Evolutionary conservation across 2,888 invertebrate species (phyloP), one percentile per base, ranked within the genome.

Genomic region (Drosophila tripunctata): DNA sequence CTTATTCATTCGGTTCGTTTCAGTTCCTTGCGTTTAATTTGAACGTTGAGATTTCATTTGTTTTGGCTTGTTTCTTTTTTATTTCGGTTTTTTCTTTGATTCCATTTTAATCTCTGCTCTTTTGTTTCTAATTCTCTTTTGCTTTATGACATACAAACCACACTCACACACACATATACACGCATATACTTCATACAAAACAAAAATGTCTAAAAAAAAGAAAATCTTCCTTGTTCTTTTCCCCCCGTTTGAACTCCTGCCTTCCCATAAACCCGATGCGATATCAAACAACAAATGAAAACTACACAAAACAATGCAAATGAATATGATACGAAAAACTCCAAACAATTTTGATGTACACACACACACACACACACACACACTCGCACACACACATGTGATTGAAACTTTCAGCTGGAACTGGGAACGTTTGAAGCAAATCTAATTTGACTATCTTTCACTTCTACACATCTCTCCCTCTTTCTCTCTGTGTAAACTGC

Each of bases 391-490:
- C 30, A 24, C 31, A 64, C 54, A 66, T 58, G 44, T 65, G 61
- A 68, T 62, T 67, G 57, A 71, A 73, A 71, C 73, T 80, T 78
- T 85, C 88, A 90, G 90, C 84, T 91, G 90, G 90, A 90, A 89
- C 79, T 91, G 91, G 90, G 89, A 91, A 83, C 90, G 89, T 77
- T 89, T 91, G 81, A 91, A 91, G 86, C 87, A 90, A 90, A 90
- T 90, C 90, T 91, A 91, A 92, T 91, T 88, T 76, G 78, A 84
- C 75, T 80, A 78, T 79, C 63, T 88, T 73, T 87, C 80, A 82
- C 72, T 84, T 78, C 70, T 78, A 68, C 72, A 76, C 72, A n/a
- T 87, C 58, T 62, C 65, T 64, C 41, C 47, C 33, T 40, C 57
- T 69, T 47, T 62, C 38, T 56, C 48, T 62, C 33, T 73, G 40